Percentiles rank a stretch among this genome's conserved stretches.
phyloP scores from a whole-genome alignment of 2,888 invertebrate species.

The Troilus luridus region DNA sequence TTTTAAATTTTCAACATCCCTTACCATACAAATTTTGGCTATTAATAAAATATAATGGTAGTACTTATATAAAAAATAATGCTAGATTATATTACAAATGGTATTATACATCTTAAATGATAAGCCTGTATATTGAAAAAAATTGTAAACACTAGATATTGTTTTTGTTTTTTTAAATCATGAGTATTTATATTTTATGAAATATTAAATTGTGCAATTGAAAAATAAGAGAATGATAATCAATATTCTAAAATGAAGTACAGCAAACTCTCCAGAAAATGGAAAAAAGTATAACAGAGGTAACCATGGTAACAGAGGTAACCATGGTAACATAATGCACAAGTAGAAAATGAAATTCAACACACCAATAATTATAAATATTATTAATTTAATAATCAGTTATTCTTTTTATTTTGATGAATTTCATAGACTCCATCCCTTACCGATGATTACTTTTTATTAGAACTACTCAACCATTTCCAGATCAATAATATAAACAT shows the following conservation, averaged over 20 bases:
- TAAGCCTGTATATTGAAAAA: not conserved
- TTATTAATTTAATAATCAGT: too few relatives aligned
- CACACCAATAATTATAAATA: too few relatives aligned
- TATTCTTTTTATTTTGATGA: too few relatives aligned
- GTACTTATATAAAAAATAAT: slow-evolving; percentile 49
- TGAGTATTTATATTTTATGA: not conserved
- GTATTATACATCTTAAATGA: not conserved
- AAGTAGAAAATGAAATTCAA: too few relatives aligned
- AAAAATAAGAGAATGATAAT: not conserved
- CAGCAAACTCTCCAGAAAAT: not conserved
- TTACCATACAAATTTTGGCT: slow-evolving; percentile 47
- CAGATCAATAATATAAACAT: too few relatives aligned
- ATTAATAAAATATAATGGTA: slow-evolving; percentile 51
- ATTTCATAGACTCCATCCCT: too few relatives aligned
- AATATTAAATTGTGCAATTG: too few relatives aligned
- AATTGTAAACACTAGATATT: not conserved
- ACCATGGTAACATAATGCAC: too few relatives aligned
- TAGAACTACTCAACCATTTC: too few relatives aligned
- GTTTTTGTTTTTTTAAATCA: not conserved
- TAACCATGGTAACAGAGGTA: not conserved
- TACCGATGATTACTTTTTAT: too few relatives aligned
- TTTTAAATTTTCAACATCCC: slow-evolving; percentile 2
- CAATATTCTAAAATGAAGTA: not conserved
- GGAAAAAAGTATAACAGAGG: not conserved
- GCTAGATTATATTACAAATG: slow-evolving; percentile 19